Base-by-base conservation (phyloP, 2,797 vertebrate genomes). In the Tamandua tetradactyla region DNA sequence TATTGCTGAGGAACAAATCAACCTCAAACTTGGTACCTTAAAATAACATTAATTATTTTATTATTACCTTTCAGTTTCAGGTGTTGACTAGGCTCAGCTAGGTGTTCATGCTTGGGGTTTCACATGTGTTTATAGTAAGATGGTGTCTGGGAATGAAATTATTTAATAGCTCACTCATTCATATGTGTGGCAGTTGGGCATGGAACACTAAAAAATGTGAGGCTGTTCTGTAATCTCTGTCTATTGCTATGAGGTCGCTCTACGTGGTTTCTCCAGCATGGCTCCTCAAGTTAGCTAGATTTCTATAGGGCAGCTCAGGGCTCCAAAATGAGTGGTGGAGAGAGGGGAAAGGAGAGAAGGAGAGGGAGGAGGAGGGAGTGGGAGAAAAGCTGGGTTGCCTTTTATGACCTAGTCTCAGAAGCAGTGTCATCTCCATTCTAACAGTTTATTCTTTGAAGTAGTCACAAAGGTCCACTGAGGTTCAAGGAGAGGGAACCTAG, bases 81-180 rank as follows among this genome's bases (percentile, higher is more conserved):
- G 42, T 12, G 44, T 40, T 55, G 42, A 76, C 25, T 87, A 62
- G 62, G 62, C 14, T 72, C 78, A 90, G 22, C 2, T 30, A 93
- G 30, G 59, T 84, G 42, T 84, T 95, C 61, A 95, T 92, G 25
- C 17, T 69, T 90, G 37, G 32, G 32, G 40, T 74, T 23, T 89
- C 37, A 90, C n/a, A 55, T 37, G 47, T 59, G 32, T 91, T 85
- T 91, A 91, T 8, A 59, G 27, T 75, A 76, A 88, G 57, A 84
- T 59, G 66, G 13, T 80, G 44, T 22, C 69, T 90, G 55, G 18
- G 25, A 78, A 61, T 82, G 23, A 91, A 74, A 80, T 76, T 49
- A 88, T 66, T 61, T 32, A 85, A 86, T 95, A 52, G 25, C 20
- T 94, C 35, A 93, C 44, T 95, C 49, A 71, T 66, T 83, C 40